Evolutionary conservation across 2,113 vertebrate species (phyloP).

Genomic region (Cariama cristata): DNA sequence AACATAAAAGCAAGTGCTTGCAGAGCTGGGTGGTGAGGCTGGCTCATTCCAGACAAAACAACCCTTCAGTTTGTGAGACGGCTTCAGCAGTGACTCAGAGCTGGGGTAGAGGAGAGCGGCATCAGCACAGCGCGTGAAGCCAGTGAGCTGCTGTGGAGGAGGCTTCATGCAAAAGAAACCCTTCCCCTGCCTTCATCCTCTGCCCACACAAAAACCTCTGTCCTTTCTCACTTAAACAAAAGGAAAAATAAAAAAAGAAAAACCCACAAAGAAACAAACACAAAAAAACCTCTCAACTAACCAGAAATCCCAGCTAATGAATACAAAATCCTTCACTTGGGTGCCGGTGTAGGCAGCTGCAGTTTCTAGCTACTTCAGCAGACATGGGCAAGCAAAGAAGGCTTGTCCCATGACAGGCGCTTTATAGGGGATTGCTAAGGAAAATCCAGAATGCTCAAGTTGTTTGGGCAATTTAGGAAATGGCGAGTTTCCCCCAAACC

Average conservation of each 20-base stretch:
- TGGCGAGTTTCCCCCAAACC: background rate
- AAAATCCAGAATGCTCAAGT: background rate
- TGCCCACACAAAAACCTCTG: background rate
- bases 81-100: constrained; percentile 35
- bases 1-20: background rate
- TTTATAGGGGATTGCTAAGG: background rate
- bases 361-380: background rate
- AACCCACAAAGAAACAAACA: background rate
- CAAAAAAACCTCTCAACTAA: background rate
- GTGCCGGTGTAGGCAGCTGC: background rate
- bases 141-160: background rate
- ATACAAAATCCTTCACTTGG: background rate
- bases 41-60: background rate
- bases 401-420: background rate
- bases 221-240: background rate
- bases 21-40: background rate
- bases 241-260: background rate
- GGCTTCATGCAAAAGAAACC: background rate
- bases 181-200: background rate
- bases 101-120: background rate
- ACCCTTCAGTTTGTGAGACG: background rate
- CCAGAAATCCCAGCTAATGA: background rate
- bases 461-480: background rate
- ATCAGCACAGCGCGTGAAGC: background rate
- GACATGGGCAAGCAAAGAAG: background rate